Base-by-base conservation (phyloP, 1,140 invertebrate species). In the Drosophila mauritiana region DNA sequence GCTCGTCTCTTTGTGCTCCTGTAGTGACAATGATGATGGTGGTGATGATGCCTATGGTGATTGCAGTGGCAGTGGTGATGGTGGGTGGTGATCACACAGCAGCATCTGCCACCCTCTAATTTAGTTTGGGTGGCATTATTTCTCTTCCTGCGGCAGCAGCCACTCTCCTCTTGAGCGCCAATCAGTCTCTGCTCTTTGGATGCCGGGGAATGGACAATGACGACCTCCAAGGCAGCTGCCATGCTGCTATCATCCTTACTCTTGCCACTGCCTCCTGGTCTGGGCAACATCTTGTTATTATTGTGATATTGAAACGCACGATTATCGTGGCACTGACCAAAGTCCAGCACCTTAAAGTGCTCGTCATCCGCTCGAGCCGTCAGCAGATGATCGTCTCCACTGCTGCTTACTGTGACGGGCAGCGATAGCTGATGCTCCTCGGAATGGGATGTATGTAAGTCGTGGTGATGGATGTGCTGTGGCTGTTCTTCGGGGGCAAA, bases 401-500 rank as follows among this genome's bases (percentile, higher is more conserved):
- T 92, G 65, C 91, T 91, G 61, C 78, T 91, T 6, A 80, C 67
- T 0, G 79, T 90, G 4, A 80, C 84, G 34, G 88, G 86, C 45
- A 91, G 51, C 57, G 91, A 92, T 5, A 91, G 36, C 62, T 91
- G 82, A 17, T 79, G 88, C 64, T 91, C 88, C 54, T 91, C 90
- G 62, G 90, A 85, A 64, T 76, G 77, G 63, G 79, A 89, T 65
- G 53, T 82, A 63, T 80, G 77, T 39, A 85, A 42, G 36, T 90
- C 65, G 63, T 78, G 55, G 63, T 48, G 59, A 37, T 52, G 46
- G 12, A 27, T 49, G 46, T 75, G 68, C 78, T 90, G 80, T 61
- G 90, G 91, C 91, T 92, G 91, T 91, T 91, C 90, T 80, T 92
- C 91, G 92, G 92, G 92, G 92, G 92, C 92, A 92, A 92, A 94